phyloP scores from a whole-genome alignment of 2,888 invertebrate species.

The Boloria selene region DNA sequence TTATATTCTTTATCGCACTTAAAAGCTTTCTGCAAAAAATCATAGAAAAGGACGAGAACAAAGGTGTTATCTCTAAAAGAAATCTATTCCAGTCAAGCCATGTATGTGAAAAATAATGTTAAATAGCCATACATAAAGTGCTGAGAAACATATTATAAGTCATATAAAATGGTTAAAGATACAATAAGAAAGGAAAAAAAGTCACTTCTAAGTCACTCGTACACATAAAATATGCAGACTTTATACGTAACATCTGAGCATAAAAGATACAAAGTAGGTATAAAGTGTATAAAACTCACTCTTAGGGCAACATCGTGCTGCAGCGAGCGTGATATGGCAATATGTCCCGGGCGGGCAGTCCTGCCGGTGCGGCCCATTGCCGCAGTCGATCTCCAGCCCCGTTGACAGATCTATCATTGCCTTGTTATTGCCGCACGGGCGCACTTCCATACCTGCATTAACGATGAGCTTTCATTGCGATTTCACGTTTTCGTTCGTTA shows the following conservation, averaged over 20 bases:
- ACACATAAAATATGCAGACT: no score
- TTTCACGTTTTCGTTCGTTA: neutral
- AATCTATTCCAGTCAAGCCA: no score
- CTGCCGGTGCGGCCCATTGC: conserved; percentile 88
- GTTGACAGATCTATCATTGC: conserved; percentile 88
- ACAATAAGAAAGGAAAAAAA: no score
- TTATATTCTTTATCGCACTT: no score
- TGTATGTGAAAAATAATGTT: no score
- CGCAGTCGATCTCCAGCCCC: conserved; percentile 91
- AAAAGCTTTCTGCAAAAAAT: no score
- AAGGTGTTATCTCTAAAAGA: no score
- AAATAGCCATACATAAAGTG: no score
- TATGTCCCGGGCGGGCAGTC: conserved; percentile 93
- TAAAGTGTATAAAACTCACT: conserved; percentile 72
- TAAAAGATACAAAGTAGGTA: conserved; percentile 1
- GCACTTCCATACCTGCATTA: conserved; percentile 88
- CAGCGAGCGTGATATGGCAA: conserved; percentile 92
- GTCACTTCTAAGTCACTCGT: no score
- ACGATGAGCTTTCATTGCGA: conserved; percentile 4
- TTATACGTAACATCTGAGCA: neutral
- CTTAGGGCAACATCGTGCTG: conserved; percentile 93
- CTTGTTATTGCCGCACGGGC: conserved; percentile 91
- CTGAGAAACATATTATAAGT: no score
- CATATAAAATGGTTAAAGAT: no score
- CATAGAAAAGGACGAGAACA: no score